Evolutionary conservation across 1,140 invertebrate genomes (phyloP), one percentile per base, ranked within the genome.

Genomic region (Drosophila pachea): DNA sequence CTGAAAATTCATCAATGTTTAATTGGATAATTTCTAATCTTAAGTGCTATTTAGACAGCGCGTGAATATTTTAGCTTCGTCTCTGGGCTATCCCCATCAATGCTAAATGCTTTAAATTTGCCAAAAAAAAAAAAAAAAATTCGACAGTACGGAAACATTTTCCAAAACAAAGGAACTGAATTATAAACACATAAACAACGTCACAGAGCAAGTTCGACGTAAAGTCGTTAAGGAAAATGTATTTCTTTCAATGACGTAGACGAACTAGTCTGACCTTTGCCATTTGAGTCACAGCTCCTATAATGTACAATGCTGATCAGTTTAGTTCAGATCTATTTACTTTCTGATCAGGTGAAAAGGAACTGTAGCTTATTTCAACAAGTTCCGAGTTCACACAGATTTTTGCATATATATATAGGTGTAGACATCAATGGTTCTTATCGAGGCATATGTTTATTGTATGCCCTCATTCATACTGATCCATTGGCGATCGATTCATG

Each of bases 401-500:
- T 12, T 14, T 7, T 29, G 32, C 32, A 31, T 56, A 48, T 29
- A 33, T 5, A n/a, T 12, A 31, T 36, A 43, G 3, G 22, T 45
- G 14, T 11, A 11, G 2, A 14, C 4, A 22, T 12, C 9, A 22
- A 22, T 5, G 48, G 11, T 55, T 50, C 45, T 9, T 42, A 45
- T 58, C 7, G 42, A 43, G 29, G 55, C 16, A 7, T 31, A 12
- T 69, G 67, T 69, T 69, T 69, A 69, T 49, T 31, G 35, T 55
- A 53, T 35, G 53, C 47, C 32, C 48, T 32, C 63, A 65, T 59
- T 70, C 40, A 70, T 59, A 36, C 3, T 22, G 33, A 53, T 69
- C 33, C 66, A 71, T 71, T 65, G 54, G 54, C 65, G 62, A 54
- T 43, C 53, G 40, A 22, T 73, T 67, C 67, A 62, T 83, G 54